Evolutionary conservation across 2,888 invertebrate species (phyloP).

Genomic region (Euphydryas editha): DNA sequence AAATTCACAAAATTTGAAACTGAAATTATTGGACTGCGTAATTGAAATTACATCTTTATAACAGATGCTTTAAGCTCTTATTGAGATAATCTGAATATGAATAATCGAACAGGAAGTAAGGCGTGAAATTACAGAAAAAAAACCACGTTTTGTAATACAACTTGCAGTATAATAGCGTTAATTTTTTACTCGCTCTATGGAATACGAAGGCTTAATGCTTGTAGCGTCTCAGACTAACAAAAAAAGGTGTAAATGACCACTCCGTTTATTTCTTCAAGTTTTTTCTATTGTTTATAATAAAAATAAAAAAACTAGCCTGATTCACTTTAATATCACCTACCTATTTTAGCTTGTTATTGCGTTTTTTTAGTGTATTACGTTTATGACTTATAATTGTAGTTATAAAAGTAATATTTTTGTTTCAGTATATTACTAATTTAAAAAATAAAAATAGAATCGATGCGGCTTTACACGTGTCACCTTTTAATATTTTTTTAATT

Average conservation of each 20-base stretch:
- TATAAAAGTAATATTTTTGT: background rate
- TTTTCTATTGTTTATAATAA: conserved; percentile 7
- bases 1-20: too few relatives aligned
- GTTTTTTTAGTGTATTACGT: background rate
- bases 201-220: background rate
- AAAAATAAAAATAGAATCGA: too few relatives aligned
- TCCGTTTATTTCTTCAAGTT: conserved; percentile 9
- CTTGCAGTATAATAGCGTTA: background rate
- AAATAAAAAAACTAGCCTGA: background rate
- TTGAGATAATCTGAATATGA: background rate
- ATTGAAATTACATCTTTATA: background rate
- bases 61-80: background rate
- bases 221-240: conserved; percentile 8
- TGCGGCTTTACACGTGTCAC: too few relatives aligned
- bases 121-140: background rate
- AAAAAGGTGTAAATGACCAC: conserved; percentile 31
- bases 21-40: too few relatives aligned
- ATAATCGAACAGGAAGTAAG: background rate
- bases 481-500: too few relatives aligned
- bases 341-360: background rate
- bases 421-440: too few relatives aligned
- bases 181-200: conserved; percentile 3
- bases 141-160: conserved; percentile 4
- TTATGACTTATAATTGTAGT: background rate
- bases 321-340: background rate